A percentile compares a stretch with the other conserved stretches of the same genome.
Conservation (phyloP, 2,113 vertebrate genomes). For the Hippolais icterina region DNA sequence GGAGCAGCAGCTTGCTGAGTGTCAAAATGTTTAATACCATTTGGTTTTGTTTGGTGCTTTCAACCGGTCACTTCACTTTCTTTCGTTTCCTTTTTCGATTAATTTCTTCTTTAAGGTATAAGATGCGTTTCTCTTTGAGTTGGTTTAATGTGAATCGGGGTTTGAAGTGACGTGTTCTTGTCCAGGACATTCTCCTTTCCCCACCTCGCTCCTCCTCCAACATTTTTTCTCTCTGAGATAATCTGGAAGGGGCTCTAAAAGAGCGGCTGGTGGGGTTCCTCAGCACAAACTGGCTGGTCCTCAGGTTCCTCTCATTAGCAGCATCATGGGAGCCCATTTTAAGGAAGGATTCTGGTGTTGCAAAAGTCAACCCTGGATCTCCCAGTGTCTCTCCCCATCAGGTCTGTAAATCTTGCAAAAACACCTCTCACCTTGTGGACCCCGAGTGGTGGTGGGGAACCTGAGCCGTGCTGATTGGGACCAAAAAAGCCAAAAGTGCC, state of each 20-base stretch:
- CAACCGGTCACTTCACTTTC: constrained; percentile 74
- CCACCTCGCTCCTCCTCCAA: constrained; percentile 36
- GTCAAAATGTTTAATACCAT: constrained; percentile 81
- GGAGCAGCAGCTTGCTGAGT: constrained; percentile 80
- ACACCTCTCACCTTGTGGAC: neutral
- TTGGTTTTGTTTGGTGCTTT: constrained; percentile 72
- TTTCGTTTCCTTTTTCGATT: constrained; percentile 24
- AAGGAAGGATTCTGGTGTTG: constrained; percentile 73
- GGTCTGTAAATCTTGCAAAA: constrained; percentile 73
- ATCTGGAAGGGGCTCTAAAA: constrained; percentile 65
- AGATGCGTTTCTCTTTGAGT: constrained; percentile 63
- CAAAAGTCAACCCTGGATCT: constrained; percentile 72
- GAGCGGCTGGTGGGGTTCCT: constrained; percentile 46
- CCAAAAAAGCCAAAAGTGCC: neutral
- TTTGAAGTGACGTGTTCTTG: constrained; percentile 83
- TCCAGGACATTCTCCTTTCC: neutral
- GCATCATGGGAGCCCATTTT: constrained; percentile 47
- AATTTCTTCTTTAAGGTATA: constrained; percentile 41
- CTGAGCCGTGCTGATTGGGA: neutral
- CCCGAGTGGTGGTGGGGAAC: constrained; percentile 31
- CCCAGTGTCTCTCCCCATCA: constrained; percentile 72
- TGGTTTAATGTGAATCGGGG: constrained; percentile 91
- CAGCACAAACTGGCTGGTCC: neutral
- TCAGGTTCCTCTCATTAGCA: constrained; percentile 44
- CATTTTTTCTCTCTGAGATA: constrained; percentile 37